phyloP scores from a whole-genome alignment of 1,140 invertebrate species.

The Ladona fulva region DNA sequence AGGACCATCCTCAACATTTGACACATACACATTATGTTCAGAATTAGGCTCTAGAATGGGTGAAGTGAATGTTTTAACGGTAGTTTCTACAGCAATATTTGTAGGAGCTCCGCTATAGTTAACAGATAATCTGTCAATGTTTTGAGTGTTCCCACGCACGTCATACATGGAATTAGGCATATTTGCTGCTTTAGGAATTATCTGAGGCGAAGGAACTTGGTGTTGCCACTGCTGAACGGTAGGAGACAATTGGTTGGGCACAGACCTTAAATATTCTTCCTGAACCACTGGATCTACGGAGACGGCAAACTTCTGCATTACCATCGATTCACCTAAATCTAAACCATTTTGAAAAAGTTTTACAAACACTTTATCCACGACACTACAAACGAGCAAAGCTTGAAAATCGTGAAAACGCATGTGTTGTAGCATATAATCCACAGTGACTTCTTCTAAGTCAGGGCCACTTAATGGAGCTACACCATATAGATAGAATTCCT shows the following conservation, averaged over 20 bases:
- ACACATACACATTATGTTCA: conserved; percentile 56
- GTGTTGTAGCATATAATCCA: conserved; percentile 39
- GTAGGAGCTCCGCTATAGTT: background rate
- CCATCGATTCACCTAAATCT: conserved; percentile 30
- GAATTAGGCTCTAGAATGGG: conserved; percentile 46
- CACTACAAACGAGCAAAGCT: conserved; percentile 33
- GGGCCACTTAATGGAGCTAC: conserved; percentile 36
- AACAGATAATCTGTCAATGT: background rate
- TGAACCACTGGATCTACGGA: background rate
- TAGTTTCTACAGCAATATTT: background rate
- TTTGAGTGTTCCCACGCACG: background rate
- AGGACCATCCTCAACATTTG: conserved; percentile 65
- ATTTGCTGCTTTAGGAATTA: background rate
- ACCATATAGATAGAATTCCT: conserved; percentile 46
- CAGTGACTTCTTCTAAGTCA: conserved; percentile 39
- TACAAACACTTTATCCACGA: conserved; percentile 25
- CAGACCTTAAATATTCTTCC: too few relatives aligned
- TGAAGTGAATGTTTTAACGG: conserved; percentile 27
- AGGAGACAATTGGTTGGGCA: too few relatives aligned
- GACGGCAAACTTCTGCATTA: conserved; percentile 26
- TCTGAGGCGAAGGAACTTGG: too few relatives aligned
- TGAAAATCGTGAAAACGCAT: conserved; percentile 43
- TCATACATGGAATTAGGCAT: background rate
- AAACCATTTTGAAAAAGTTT: conserved; percentile 28
- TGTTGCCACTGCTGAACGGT: too few relatives aligned